A percentile compares a stretch with the other conserved stretches of the same genome.
Evolutionary conservation across 1,140 invertebrate genomes (phyloP).

Genomic region (Apocrypta bakeri): DNA sequence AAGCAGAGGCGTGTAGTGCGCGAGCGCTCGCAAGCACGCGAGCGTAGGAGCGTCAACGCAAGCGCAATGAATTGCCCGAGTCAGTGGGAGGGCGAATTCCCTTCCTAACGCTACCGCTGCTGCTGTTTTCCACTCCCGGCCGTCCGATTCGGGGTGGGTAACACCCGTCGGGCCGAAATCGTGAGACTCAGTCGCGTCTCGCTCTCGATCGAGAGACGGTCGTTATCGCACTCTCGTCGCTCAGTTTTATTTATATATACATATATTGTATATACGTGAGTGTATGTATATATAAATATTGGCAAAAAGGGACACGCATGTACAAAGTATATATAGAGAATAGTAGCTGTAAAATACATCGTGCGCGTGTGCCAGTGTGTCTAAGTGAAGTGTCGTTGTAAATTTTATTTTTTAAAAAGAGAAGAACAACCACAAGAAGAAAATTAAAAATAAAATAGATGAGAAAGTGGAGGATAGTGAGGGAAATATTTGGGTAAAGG

Average conservation of each 20-base stretch:
- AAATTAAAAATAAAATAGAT: too few species aligned
- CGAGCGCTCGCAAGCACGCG: constrained; percentile 41
- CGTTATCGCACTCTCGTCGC: neutral
- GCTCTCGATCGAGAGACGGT: constrained; percentile 55
- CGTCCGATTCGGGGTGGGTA: constrained; percentile 59
- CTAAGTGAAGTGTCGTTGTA: neutral
- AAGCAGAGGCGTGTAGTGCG: constrained; percentile 19
- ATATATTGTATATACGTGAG: neutral
- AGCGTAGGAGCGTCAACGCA: constrained; percentile 66
- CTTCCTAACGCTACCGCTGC: constrained; percentile 51
- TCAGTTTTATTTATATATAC: neutral
- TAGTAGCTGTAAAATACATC: too few species aligned
- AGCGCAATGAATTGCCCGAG: constrained; percentile 57
- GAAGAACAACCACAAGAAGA: too few species aligned
- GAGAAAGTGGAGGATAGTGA: neutral
- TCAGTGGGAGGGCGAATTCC: neutral
- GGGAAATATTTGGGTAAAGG: too few species aligned
- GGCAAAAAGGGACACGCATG: too few species aligned
- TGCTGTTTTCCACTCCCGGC: constrained; percentile 40
- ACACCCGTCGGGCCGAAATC: constrained; percentile 56
- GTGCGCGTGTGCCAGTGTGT: neutral
- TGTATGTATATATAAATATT: neutral
- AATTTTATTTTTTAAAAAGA: neutral
- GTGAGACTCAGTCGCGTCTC: constrained; percentile 64
- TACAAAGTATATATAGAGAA: too few species aligned